Base-by-base conservation (phyloP, 30 jellyfish, hydroid and myxozoan genomes). In the Catostylus mosaicus region DNA sequence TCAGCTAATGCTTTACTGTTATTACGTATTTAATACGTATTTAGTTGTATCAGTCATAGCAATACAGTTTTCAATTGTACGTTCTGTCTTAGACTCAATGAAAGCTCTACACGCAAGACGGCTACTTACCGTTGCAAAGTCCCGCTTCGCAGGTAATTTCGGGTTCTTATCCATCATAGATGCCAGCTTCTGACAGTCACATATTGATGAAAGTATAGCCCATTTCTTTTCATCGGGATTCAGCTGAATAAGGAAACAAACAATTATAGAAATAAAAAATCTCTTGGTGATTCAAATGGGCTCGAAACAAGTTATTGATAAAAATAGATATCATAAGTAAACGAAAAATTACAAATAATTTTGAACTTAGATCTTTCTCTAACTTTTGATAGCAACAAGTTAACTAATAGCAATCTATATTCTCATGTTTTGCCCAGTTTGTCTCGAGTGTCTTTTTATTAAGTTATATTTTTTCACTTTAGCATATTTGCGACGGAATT, bases 41-140 rank as follows among this genome's bases (percentile, higher is more conserved):
- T n/a, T n/a, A n/a, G n/a, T n/a, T n/a, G n/a, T n/a, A n/a, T n/a
- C n/a, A n/a, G n/a, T n/a, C n/a, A n/a, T n/a, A n/a, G n/a, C n/a
- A n/a, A n/a, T n/a, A n/a, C n/a, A n/a, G n/a, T n/a, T n/a, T n/a
- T n/a, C n/a, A n/a, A n/a, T n/a, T n/a, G n/a, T n/a, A n/a, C n/a
- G n/a, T n/a, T n/a, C n/a, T n/a, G n/a, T n/a, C n/a, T n/a, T n/a
- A n/a, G n/a, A n/a, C n/a, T n/a, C n/a, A n/a, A n/a, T n/a, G n/a
- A n/a, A n/a, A n/a, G n/a, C n/a, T n/a, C n/a, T n/a, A n/a, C n/a
- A n/a, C n/a, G n/a, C n/a, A n/a, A n/a, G n/a, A n/a, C n/a, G n/a
- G 22, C 16, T 34, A 89, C 87, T 51, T 45, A 84, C 97, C 91
- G 87, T 78, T 8, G 87, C 88, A 57, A 90, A 90, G 52, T 90